Conservation (phyloP, 2,888 invertebrate species). For the Drosophila anomelani region DNA sequence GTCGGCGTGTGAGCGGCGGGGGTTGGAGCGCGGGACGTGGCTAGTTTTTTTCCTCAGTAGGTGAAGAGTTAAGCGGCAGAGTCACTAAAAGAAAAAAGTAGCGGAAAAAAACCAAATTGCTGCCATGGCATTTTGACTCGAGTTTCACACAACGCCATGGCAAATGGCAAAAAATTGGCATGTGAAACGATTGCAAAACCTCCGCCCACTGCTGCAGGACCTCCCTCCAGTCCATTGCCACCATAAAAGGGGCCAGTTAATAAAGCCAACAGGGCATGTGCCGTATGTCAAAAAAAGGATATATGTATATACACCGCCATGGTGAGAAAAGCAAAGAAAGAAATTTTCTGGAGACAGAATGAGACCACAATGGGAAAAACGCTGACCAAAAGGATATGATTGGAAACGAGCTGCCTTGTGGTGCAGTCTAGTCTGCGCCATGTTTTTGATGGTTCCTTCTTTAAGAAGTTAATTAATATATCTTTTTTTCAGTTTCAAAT, state of each 20-base stretch:
- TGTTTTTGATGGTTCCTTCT: neutral
- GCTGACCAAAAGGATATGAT: slow-evolving; percentile 42
- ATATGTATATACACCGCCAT: neutral
- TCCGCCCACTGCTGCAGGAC: slow-evolving; percentile 3
- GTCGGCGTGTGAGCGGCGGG: slow-evolving; percentile 2
- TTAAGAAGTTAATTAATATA: neutral
- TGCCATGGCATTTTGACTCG: slow-evolving; percentile 46
- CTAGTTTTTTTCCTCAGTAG: slow-evolving; percentile 52
- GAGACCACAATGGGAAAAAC: slow-evolving; percentile 27
- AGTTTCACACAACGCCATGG: slow-evolving; percentile 41
- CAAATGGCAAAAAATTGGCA: slow-evolving; percentile 39
- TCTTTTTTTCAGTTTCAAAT: neutral
- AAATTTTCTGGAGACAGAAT: neutral
- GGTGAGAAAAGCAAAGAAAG: neutral
- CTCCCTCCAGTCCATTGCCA: slow-evolving; percentile 6
- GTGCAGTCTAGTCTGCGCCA: neutral
- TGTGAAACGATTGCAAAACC: slow-evolving; percentile 33
- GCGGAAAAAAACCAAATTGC: slow-evolving; percentile 42
- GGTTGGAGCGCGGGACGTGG: slow-evolving; percentile 35
- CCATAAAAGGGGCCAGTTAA: slow-evolving; percentile 63
- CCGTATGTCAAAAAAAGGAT: slow-evolving; percentile 47
- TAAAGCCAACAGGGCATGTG: slow-evolving; percentile 71
- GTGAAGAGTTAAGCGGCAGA: slow-evolving; percentile 42
- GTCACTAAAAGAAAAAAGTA: slow-evolving; percentile 17
- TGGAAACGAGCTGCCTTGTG: slow-evolving; percentile 8